phyloP scores from a whole-genome alignment of 1,140 invertebrate species.

The Fragariocoptes setiger region DNA sequence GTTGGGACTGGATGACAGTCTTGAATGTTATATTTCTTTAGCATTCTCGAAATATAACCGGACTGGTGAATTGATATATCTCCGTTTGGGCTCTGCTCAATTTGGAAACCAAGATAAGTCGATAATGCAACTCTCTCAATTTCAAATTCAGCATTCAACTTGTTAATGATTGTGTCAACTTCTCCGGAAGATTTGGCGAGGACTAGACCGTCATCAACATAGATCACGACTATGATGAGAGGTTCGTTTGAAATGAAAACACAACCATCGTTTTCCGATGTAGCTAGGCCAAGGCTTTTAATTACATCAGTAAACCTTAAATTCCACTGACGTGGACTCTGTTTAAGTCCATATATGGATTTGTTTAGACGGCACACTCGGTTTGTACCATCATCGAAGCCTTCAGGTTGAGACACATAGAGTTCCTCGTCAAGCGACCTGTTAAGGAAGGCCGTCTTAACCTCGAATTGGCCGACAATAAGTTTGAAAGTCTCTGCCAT shows the following conservation, averaged over 20 bases:
- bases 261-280: background rate
- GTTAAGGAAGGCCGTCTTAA: conserved; percentile 17
- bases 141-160: conserved; percentile 9
- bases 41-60: background rate
- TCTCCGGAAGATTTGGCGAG: conserved; percentile 8
- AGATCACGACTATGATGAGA: conserved; percentile 15
- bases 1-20: conserved; percentile 11
- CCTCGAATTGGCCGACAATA: conserved; percentile 11
- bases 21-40: conserved; percentile 12
- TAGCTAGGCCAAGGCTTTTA: background rate
- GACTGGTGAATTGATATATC: background rate
- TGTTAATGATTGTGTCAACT: background rate
- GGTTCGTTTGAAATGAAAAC: background rate
- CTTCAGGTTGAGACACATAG: conserved; percentile 17
- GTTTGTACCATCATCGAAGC: conserved; percentile 12
- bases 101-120: background rate
- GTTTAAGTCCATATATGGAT: conserved; percentile 11
- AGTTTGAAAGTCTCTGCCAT: conserved; percentile 1
- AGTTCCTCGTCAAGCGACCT: conserved; percentile 17
- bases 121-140: conserved; percentile 6
- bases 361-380: conserved; percentile 11
- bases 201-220: conserved; percentile 20
- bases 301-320: conserved; percentile 10
- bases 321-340: conserved; percentile 9
- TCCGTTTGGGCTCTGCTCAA: conserved; percentile 2